phyloP scores from a whole-genome alignment of 2,113 vertebrate species.

The Poecile atricapillus region DNA sequence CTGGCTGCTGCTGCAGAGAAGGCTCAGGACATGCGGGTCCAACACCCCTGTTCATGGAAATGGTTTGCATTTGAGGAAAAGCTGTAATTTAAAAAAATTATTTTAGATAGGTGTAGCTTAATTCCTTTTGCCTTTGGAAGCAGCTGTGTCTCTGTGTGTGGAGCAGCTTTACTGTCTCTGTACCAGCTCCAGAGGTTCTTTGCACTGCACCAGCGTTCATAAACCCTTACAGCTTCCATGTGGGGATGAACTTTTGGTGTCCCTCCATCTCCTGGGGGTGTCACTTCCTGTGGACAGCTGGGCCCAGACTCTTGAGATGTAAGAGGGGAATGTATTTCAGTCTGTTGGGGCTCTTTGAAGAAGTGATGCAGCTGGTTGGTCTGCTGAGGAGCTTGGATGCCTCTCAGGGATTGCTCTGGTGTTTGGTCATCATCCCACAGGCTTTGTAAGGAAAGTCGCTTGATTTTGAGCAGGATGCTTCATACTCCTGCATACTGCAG shows the following conservation, averaged over 20 bases:
- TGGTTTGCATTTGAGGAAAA: background rate
- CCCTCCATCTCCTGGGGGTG: background rate
- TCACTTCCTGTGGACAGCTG: background rate
- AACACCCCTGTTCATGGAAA: background rate
- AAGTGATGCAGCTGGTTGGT: background rate
- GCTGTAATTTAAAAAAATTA: background rate
- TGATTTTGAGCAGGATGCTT: background rate
- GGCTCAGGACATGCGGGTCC: background rate
- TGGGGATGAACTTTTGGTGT: background rate
- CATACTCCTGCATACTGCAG: background rate
- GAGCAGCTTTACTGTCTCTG: background rate
- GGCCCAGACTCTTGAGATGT: background rate
- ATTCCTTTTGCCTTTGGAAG: background rate
- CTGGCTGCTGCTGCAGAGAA: background rate
- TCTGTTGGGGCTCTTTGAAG: background rate
- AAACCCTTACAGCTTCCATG: background rate
- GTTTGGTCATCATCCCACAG: background rate
- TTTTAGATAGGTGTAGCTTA: background rate
- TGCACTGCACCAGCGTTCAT: fast-evolving
- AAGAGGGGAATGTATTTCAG: background rate
- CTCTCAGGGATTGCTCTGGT: background rate
- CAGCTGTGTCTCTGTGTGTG: background rate
- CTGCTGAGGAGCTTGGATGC: background rate
- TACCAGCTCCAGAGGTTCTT: background rate
- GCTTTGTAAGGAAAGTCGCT: background rate